A percentile compares a stretch with the other conserved stretches of the same genome.
These are phyloP conservation scores for Doryteuthis pealeii DNA, from an alignment of 1,140 invertebrate genomes.

Conservation along the genomic window DNA sequence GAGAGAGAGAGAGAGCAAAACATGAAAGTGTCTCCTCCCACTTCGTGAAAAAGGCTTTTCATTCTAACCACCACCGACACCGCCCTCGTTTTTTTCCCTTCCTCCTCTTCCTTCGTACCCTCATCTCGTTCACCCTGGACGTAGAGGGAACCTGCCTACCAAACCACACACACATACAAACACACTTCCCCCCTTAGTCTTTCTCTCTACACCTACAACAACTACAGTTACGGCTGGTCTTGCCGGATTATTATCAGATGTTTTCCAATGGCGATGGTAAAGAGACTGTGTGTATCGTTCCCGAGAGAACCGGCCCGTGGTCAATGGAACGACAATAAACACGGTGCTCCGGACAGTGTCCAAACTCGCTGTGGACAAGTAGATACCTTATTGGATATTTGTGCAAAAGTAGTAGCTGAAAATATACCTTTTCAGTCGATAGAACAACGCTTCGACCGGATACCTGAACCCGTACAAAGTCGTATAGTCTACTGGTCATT, in stretches of 20 bases:
- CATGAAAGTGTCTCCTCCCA: too few species aligned
- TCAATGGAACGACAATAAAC: neutral
- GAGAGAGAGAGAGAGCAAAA: too few species aligned
- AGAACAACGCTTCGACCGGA: constrained; percentile 81
- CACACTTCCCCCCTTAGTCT: neutral
- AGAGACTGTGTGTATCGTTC: constrained; percentile 57
- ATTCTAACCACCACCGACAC: too few species aligned
- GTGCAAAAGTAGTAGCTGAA: constrained; percentile 80
- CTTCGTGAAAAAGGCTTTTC: too few species aligned
- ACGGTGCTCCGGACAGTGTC: neutral
- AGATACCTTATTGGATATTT: constrained; percentile 75
- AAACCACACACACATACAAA: neutral
- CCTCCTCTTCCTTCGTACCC: neutral
- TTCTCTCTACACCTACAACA: neutral
- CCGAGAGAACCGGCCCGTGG: neutral
- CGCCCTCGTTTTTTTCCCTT: too few species aligned
- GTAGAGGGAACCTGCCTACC: neutral
- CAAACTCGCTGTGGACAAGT: constrained; percentile 21
- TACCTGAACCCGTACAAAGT: constrained; percentile 83
- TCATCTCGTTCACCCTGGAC: neutral
- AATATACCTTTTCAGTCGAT: constrained; percentile 83
- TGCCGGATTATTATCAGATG: constrained; percentile 43
- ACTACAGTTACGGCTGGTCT: neutral
- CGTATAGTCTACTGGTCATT: constrained; percentile 87
- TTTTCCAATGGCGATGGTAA: constrained; percentile 60